A percentile compares a stretch with the other conserved stretches of the same genome.
Conservation (phyloP, 2,888 invertebrate genomes). For the Fragum whitleyi region DNA sequence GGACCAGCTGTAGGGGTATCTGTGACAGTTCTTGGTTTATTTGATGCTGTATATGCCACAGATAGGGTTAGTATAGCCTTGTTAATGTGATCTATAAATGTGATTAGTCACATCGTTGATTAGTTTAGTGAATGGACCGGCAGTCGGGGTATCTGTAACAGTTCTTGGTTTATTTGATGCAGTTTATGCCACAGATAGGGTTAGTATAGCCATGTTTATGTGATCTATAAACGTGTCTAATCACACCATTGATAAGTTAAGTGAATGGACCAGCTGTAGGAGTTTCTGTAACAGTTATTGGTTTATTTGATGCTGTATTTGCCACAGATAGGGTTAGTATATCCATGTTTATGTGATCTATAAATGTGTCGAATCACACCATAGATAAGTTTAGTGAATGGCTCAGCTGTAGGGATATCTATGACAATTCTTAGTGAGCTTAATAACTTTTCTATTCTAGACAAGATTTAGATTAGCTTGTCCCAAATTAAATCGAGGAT, state of each 20-base stretch:
- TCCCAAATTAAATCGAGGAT: too few relatives aligned
- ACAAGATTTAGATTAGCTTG: too few relatives aligned
- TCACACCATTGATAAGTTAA: constrained; percentile 93
- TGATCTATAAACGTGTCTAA: too few relatives aligned
- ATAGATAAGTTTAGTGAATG: constrained; percentile 95
- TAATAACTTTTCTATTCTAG: too few relatives aligned
- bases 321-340: constrained; percentile 92
- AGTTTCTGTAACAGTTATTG: constrained; percentile 93
- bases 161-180: constrained; percentile 94
- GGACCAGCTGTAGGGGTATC: constrained; percentile 97
- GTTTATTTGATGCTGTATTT: constrained; percentile 95
- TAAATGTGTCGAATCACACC: too few relatives aligned
- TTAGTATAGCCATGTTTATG: constrained; percentile 83
- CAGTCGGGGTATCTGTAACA: constrained; percentile 95
- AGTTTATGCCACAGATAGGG: constrained; percentile 93
- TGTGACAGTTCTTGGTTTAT: constrained; percentile 93
- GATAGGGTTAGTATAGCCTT: too few relatives aligned
- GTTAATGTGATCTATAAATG: too few relatives aligned
- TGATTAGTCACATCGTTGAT: too few relatives aligned
- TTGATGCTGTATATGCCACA: constrained; percentile 94
- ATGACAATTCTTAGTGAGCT: constrained; percentile 94
- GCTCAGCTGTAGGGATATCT: constrained; percentile 96
- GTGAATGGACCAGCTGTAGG: constrained; percentile 98
- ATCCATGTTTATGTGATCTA: too few relatives aligned
- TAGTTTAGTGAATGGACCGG: constrained; percentile 96